phyloP scores from a whole-genome alignment of 2,113 vertebrate genomes.

The Anolis carolinensis region DNA sequence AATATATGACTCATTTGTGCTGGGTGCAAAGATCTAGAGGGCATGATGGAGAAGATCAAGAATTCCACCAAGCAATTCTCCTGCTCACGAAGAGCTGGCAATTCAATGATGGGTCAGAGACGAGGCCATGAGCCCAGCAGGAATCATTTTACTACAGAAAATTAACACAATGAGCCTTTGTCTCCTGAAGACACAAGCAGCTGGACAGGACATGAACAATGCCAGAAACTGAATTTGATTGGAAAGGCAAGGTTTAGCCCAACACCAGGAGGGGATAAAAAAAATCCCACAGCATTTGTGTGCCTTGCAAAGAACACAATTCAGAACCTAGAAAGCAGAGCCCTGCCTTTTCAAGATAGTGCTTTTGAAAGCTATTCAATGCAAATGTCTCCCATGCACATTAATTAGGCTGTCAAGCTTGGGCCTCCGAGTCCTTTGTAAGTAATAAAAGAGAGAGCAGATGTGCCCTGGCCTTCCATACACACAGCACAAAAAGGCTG shows the following conservation, averaged over 20 bases:
- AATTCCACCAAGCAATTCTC: background rate
- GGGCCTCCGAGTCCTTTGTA: constrained; percentile 49
- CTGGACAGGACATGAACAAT: constrained; percentile 7
- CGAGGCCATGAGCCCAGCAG: background rate
- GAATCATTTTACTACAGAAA: background rate
- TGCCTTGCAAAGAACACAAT: background rate
- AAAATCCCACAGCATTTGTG: background rate
- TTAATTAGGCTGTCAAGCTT: constrained; percentile 57
- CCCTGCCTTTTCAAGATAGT: background rate
- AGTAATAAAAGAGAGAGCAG: constrained; percentile 60
- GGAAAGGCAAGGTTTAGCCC: background rate
- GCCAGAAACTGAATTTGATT: background rate
- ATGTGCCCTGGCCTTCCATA: constrained; percentile 48
- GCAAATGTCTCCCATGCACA: constrained; percentile 55
- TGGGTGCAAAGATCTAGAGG: background rate
- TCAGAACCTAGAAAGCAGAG: background rate
- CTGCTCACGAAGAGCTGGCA: background rate
- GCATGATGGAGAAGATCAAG: background rate
- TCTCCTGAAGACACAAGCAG: background rate
- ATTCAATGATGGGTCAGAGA: background rate
- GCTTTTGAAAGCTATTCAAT: constrained; percentile 47
- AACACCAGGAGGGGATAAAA: background rate
- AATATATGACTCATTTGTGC: background rate
- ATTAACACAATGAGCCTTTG: constrained; percentile 23
- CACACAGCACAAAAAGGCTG: constrained; percentile 15